Percentiles rank a stretch among this genome's conserved stretches.
phyloP scores from a whole-genome alignment of 2,888 invertebrate genomes.

The Dinocampus coccinellae region DNA sequence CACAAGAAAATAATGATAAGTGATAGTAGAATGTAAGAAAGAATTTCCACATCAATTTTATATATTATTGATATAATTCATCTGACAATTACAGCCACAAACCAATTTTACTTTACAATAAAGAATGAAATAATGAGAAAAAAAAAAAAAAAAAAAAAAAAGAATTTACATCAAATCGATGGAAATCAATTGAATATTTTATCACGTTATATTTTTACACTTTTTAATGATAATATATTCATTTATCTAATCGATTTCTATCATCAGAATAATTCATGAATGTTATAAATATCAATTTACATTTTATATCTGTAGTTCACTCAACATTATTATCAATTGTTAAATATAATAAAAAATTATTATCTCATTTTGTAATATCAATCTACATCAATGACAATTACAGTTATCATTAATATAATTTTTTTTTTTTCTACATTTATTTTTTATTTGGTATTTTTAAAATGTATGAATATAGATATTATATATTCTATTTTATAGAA shows the following conservation, averaged over 20 bases:
- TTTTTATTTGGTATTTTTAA: too few relatives aligned
- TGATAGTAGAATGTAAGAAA: background rate
- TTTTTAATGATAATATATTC: background rate
- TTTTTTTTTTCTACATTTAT: background rate
- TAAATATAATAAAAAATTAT: background rate
- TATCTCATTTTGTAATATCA: background rate
- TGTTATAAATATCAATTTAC: background rate
- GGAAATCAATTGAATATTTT: background rate
- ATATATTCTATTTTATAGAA: background rate
- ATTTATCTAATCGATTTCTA: background rate
- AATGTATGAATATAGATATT: too few relatives aligned
- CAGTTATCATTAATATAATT: background rate
- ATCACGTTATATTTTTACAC: background rate
- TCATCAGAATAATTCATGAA: background rate
- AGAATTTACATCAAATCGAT: background rate
- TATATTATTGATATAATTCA: background rate
- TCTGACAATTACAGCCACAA: background rate
- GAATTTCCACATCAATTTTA: background rate
- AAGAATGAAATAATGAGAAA: background rate
- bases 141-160: too few relatives aligned
- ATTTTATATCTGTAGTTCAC: too few relatives aligned
- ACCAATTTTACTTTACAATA: background rate
- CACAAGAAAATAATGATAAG: constrained; percentile 3
- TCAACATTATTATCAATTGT: background rate
- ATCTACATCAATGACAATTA: background rate